Base-by-base conservation (phyloP, 2,113 vertebrate genomes). In the Ranitomeya imitator region DNA sequence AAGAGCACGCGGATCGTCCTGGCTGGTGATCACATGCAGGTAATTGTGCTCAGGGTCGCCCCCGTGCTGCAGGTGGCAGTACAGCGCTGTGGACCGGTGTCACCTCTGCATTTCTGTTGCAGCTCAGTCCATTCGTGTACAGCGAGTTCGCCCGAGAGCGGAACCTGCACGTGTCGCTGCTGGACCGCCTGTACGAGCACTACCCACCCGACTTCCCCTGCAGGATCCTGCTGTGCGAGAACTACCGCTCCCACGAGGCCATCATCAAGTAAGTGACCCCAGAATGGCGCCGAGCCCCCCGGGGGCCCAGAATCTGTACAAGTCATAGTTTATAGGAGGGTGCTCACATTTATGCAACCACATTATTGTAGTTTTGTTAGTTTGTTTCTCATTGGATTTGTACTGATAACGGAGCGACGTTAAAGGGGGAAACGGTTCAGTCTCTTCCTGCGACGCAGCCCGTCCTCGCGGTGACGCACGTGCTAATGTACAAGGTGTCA, bases 111-210 rank as follows among this genome's bases (percentile, higher is more conserved):
- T 91, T 86, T 93, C 90, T 94, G 93, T 95, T 96, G 90, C 96
- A 99, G 98, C 98, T 99, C 92, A 99, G 98, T 94, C 98, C 98
- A 88, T 99, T 99, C 93, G 98, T 99, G 93, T 99, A 99, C 97
- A 99, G 98, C 83, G 98, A 99, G 94, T 99, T 99, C 95, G 98
- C 98, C 82, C 95, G 98, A 87, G 98, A 99, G 93, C 96, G 98
- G 83, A 99, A 97, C 94, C 97, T 99, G 55, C 98, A 99, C 0
- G 96, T 99, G 85, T 99, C 98, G 0, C 92, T 99, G 92, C 94
- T 99, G 90, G 98, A 99, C 91, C 96, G 98, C 11, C 96, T 99
- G 83, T 99, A 99, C 80, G 98, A 99, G 95, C 98, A 99, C 93
- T 99, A 99, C 92, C 98, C 98, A 31, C 92, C 96, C 1, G 98